Evolutionary conservation across 2,113 vertebrate genomes (phyloP).

Genomic region (Bos javanicus): DNA sequence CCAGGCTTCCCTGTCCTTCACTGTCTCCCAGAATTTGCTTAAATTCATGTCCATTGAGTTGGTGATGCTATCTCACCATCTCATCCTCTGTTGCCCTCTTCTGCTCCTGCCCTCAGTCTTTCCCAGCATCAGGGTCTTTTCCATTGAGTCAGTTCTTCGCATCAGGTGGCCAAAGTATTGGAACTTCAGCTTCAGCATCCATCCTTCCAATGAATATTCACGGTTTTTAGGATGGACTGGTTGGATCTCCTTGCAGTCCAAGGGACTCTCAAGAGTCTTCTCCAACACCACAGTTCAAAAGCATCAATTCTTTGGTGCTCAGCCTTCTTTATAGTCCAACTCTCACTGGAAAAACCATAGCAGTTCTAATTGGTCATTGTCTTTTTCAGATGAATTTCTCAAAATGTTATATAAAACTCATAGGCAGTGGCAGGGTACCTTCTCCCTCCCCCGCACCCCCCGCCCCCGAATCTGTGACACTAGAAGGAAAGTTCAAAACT

Average conservation of each 20-base stretch:
- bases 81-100: background rate
- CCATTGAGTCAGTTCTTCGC: background rate
- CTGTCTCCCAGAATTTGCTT: background rate
- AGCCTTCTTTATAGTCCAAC: background rate
- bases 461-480: background rate
- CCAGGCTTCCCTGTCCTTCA: background rate
- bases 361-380: background rate
- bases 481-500: background rate
- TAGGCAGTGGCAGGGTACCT: background rate
- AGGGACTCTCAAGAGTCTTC: background rate
- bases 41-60: background rate
- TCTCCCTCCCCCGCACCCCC: fast-evolving
- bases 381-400: background rate
- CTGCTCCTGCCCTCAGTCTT: background rate
- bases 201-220: background rate
- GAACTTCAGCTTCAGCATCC: background rate
- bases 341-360: background rate
- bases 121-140: background rate
- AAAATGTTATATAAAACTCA: background rate
- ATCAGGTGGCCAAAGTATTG: background rate
- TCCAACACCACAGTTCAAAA: background rate
- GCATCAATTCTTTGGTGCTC: background rate
- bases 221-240: background rate
- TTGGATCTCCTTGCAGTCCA: background rate
- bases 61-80: background rate